Evolutionary conservation across 2,888 invertebrate genomes (phyloP).

Genomic region (Adelognathus sp.): DNA sequence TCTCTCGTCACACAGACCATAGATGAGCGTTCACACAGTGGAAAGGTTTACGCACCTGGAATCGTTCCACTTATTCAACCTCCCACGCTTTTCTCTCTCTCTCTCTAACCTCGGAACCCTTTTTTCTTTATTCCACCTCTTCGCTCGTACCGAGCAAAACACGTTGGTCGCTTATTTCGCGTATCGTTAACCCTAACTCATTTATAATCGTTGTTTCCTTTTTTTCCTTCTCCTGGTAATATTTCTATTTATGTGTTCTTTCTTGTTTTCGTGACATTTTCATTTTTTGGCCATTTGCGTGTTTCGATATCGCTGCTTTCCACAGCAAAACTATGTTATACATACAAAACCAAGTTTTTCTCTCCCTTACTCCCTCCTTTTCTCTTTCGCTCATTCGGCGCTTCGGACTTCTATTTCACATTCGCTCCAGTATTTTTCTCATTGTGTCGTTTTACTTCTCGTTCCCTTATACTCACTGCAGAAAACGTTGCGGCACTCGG

Average conservation of each 20-base stretch:
- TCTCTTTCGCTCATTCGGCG: slow-evolving; percentile 48
- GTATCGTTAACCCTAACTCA: not conserved
- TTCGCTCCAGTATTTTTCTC: slow-evolving; percentile 1
- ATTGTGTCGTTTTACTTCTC: slow-evolving; percentile 7
- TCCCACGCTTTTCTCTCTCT: not conserved
- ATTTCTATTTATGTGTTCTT: not conserved
- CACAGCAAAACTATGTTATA: slow-evolving; percentile 18
- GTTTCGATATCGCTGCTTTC: not conserved
- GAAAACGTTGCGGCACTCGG: not conserved
- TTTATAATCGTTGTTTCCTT: not conserved
- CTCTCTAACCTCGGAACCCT: not conserved
- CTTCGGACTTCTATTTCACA: slow-evolving; percentile 19
- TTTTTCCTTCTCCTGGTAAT: not conserved
- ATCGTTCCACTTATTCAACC: slow-evolving; percentile 1
- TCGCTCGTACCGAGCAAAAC: not conserved
- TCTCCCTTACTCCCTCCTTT: slow-evolving; percentile 19
- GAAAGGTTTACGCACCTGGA: not conserved
- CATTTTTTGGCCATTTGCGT: not conserved
- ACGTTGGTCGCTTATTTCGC: not conserved
- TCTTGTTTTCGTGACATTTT: not conserved
- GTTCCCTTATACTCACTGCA: not conserved
- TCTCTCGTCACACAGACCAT: not conserved
- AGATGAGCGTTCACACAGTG: not conserved
- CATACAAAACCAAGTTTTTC: slow-evolving; percentile 36
- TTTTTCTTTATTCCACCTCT: not conserved